Evolutionary conservation across 1,140 invertebrate genomes (phyloP).

Genomic region (Pseudomyrmex pallidus): DNA sequence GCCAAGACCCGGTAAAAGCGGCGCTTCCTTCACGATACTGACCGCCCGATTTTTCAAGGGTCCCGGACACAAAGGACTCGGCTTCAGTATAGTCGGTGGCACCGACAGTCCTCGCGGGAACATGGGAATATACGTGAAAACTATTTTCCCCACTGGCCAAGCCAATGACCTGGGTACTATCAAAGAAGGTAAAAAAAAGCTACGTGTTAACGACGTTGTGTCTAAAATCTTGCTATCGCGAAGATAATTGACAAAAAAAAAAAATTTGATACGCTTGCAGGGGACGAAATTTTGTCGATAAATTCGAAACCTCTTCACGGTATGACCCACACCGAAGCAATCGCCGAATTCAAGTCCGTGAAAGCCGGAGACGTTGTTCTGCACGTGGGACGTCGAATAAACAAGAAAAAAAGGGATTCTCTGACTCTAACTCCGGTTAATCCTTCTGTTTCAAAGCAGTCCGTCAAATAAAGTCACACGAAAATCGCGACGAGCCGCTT

Average conservation of each 20-base stretch:
- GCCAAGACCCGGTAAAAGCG: constrained; percentile 83
- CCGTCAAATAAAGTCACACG: constrained; percentile 65
- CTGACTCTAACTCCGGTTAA: constrained; percentile 64
- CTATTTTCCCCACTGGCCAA: constrained; percentile 94
- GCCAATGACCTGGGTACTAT: constrained; percentile 93
- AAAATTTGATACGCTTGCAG: constrained; percentile 84
- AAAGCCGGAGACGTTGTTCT: constrained; percentile 94
- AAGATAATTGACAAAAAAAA: too few species aligned
- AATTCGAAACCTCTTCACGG: constrained; percentile 93
- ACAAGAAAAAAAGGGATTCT: constrained; percentile 81
- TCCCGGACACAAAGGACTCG: constrained; percentile 93
- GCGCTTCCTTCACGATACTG: constrained; percentile 84
- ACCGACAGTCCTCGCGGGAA: constrained; percentile 94
- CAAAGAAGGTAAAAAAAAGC: constrained; percentile 90
- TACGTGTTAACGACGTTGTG: too few species aligned
- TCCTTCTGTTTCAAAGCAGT: constrained; percentile 62
- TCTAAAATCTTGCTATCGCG: too few species aligned
- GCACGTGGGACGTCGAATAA: constrained; percentile 90
- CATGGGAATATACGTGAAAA: constrained; percentile 97
- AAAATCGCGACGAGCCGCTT: neutral
- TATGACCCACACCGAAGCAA: constrained; percentile 94
- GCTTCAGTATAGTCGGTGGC: constrained; percentile 96
- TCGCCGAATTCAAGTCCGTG: constrained; percentile 95
- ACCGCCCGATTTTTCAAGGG: constrained; percentile 92
- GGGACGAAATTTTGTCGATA: constrained; percentile 96